Conservation (phyloP, 2,888 invertebrate genomes). For the Escarpia spicata region DNA sequence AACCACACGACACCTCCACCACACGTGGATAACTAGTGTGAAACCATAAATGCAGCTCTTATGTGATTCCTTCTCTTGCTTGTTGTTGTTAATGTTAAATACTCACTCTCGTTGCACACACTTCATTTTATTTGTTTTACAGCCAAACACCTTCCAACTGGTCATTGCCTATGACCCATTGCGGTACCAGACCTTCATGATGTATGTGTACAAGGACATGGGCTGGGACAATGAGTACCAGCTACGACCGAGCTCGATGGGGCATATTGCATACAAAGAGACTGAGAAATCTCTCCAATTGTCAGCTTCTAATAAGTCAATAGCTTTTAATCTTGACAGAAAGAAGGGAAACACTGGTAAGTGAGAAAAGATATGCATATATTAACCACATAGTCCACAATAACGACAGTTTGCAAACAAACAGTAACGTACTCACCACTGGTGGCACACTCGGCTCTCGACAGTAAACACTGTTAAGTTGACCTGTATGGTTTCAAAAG, state of each 20-base stretch:
- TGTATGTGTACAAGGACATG: constrained; percentile 21
- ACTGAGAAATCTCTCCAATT: not conserved
- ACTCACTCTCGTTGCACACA: too few relatives aligned
- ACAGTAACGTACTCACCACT: too few relatives aligned
- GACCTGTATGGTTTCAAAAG: not conserved
- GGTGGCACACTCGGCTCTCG: too few relatives aligned
- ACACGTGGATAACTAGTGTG: too few relatives aligned
- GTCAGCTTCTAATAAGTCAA: not conserved
- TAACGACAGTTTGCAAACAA: too few relatives aligned
- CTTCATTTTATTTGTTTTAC: not conserved
- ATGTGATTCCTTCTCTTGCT: not conserved
- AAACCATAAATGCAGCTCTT: not conserved
- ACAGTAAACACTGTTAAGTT: not conserved
- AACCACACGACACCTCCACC: not conserved
- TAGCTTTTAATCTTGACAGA: not conserved
- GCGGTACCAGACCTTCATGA: constrained; percentile 23
- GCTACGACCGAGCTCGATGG: not conserved
- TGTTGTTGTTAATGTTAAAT: too few relatives aligned
- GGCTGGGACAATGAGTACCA: constrained; percentile 22
- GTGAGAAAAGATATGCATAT: not conserved
- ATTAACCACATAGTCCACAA: not conserved
- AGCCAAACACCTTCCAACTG: constrained; percentile 32
- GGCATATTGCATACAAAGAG: not conserved
- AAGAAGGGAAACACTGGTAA: not conserved
- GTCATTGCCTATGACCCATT: constrained; percentile 26